Evolutionary conservation across 2,888 invertebrate genomes (phyloP), one percentile per base, ranked within the genome.

Genomic region (Lacanobia wlatinum): DNA sequence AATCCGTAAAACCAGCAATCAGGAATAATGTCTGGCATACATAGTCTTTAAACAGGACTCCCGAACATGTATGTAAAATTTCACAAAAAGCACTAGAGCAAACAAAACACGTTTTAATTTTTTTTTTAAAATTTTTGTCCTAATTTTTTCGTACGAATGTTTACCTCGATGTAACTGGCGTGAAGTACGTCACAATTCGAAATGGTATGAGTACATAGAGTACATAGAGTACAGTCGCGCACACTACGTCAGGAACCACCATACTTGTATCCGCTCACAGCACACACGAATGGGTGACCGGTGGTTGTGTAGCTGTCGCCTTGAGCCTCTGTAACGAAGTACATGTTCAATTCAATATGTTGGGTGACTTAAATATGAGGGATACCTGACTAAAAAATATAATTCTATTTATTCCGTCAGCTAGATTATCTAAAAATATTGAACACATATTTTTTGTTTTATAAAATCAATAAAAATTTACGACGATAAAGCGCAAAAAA

Each of bases 261-360:
- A 91, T 88, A 90, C 90, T 78, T 83, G 86, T 88, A 73, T 73
- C 84, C 85, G 88, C 89, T 92, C 90, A 92, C 87, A 90, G 88
- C 89, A 89, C 90, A 79, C 89, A 90, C 76, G 82, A 78, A 87
- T 91, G 92, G 86, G 87, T 90, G 86, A 87, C 90, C 77, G 91
- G 87, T 87, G 89, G 90, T 83, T 88, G 87, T 73, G 87, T 68
- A 81, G 80, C 84, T 70, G 87, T 61, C 59, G 87, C 67, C 62
- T 85, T 84, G 73, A 86, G 73, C 55, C 88, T 92, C 94, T 93
- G 92, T 9, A 75, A 78, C 8, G 1, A 78, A 48, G 1, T 4
- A 81, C 78, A 21, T 67, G 67, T 48, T 18, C 16, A 28, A 50
- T 56, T n/a, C 53, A 28, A 56, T 48, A 43, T 53, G 2, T 40